Evolutionary conservation across 2,888 invertebrate genomes (phyloP).

Genomic region (Pycnomerus fuliginosus): DNA sequence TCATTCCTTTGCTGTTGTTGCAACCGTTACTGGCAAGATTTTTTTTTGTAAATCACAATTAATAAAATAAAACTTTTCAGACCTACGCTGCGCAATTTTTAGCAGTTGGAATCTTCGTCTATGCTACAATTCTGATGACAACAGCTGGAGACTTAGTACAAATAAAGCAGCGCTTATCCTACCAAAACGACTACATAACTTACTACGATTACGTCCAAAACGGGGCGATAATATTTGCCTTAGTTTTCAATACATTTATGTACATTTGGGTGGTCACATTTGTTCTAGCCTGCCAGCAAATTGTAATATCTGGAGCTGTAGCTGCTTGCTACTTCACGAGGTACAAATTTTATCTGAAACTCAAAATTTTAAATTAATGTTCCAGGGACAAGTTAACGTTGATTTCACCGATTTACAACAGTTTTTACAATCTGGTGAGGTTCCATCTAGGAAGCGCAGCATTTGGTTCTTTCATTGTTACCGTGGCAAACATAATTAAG

Average conservation of each 20-base stretch:
- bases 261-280: slow-evolving; percentile 63
- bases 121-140: not conserved
- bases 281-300: slow-evolving; percentile 62
- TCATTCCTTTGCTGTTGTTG: too few species aligned
- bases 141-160: slow-evolving; percentile 12
- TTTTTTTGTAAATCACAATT: too few species aligned
- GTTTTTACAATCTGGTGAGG: slow-evolving; percentile 22
- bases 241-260: slow-evolving; percentile 55
- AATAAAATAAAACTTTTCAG: too few species aligned
- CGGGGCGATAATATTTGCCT: slow-evolving; percentile 43
- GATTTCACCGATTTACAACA: slow-evolving; percentile 22
- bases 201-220: slow-evolving; percentile 40
- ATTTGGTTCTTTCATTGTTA: slow-evolving; percentile 29
- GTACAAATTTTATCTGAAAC: not conserved
- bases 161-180: not conserved
- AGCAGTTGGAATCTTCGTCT: slow-evolving; percentile 4
- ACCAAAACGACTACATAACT: too few species aligned
- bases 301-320: slow-evolving; percentile 63
- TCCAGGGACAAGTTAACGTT: slow-evolving; percentile 26
- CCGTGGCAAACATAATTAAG: slow-evolving; percentile 21
- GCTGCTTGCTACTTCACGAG: slow-evolving; percentile 56
- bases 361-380: not conserved
- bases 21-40: too few species aligned
- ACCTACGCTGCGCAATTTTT: slow-evolving; percentile 10
- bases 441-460: slow-evolving; percentile 29